Evolutionary conservation across 1,140 invertebrate species (phyloP).

Genomic region (Mizuhopecten yessoensis): DNA sequence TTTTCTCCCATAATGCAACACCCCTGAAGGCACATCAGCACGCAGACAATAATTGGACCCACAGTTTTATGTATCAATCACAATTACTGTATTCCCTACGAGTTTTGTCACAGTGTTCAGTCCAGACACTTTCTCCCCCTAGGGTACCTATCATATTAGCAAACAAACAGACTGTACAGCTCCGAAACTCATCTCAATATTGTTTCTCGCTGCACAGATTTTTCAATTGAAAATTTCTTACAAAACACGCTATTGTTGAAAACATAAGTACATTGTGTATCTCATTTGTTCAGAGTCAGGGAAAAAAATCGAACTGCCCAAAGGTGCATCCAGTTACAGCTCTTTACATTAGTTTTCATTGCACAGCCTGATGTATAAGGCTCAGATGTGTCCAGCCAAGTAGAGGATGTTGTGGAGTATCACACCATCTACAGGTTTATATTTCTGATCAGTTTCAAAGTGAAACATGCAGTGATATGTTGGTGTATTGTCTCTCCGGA

Average conservation of each 20-base stretch:
- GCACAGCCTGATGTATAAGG: not conserved
- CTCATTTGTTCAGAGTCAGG: not conserved
- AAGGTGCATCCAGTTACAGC: not conserved
- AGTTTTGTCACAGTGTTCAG: not conserved
- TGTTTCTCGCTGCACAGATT: not conserved
- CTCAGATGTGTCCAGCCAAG: no score
- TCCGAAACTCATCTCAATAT: not conserved
- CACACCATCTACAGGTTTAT: no score
- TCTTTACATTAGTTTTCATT: not conserved
- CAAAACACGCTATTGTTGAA: not conserved
- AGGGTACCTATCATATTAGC: conserved; percentile 37
- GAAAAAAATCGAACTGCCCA: not conserved
- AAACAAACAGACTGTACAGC: not conserved
- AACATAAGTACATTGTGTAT: not conserved
- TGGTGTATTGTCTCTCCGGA: no score
- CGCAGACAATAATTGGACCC: not conserved
- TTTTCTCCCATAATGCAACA: not conserved
- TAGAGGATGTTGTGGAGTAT: no score
- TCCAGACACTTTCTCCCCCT: not conserved
- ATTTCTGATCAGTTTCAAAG: no score
- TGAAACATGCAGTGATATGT: no score
- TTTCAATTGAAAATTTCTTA: not conserved
- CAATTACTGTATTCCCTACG: not conserved
- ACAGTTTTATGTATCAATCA: conserved; percentile 35
- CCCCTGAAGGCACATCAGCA: not conserved